These are phyloP conservation scores for Thalassoma bifasciatum DNA, from an alignment of 2,113 vertebrate genomes.

Conservation along the genomic window DNA sequence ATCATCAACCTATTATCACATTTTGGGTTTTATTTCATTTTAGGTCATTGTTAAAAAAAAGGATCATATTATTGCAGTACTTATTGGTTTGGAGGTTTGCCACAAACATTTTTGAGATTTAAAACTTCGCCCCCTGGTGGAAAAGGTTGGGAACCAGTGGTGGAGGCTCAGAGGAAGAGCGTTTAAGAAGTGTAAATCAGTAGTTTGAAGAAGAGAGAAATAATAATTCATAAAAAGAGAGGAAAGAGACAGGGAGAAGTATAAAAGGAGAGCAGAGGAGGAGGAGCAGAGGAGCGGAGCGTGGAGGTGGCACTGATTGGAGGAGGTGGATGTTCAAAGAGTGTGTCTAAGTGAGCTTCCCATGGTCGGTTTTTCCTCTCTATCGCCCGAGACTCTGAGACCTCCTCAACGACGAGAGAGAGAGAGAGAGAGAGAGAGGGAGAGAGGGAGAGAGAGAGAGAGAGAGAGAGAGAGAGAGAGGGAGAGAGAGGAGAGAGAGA, in stretches of 20 bases:
- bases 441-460: slow-evolving; percentile 4
- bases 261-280: neutral
- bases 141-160: no score
- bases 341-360: slow-evolving; percentile 50
- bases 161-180: no score
- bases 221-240: neutral
- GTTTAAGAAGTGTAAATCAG: no score
- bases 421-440: neutral
- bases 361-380: slow-evolving; percentile 42
- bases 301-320: slow-evolving; percentile 31
- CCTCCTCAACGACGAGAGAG: slow-evolving; percentile 24
- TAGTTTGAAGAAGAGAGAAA: no score
- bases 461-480: neutral
- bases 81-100: no score
- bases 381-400: slow-evolving; percentile 38
- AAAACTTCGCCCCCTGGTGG: no score
- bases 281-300: slow-evolving; percentile 7
- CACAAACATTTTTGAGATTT: no score
- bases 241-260: neutral
- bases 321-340: slow-evolving; percentile 41
- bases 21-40: no score
- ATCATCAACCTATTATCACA: no score
- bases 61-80: no score
- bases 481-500: no score
- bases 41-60: no score